Evolutionary conservation across 2,888 invertebrate species (phyloP).

Genomic region (Seladonia tumulorum): DNA sequence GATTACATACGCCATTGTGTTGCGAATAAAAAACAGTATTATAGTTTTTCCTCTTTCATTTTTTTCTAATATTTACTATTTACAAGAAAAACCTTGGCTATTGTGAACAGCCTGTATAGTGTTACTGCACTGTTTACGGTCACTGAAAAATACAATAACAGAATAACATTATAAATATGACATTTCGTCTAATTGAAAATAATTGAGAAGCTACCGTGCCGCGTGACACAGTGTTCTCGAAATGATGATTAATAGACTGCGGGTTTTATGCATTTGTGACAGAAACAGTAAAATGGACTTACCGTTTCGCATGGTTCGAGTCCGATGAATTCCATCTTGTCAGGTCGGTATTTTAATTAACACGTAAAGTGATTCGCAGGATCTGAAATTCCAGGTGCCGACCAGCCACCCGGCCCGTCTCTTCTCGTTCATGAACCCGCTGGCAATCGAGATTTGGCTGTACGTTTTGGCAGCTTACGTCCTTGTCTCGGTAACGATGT

Average conservation of each 20-base stretch:
- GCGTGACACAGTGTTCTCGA: background rate
- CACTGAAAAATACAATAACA: background rate
- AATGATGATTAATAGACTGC: background rate
- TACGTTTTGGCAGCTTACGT: slow-evolving; percentile 93
- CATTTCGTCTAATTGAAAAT: background rate
- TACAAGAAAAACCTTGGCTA: too few species aligned
- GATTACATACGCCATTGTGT: too few species aligned
- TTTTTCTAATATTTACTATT: too few species aligned
- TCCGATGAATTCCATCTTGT: background rate
- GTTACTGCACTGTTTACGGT: too few species aligned
- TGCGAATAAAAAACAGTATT: too few species aligned
- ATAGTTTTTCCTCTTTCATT: too few species aligned
- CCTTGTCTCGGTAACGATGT: slow-evolving; percentile 91
- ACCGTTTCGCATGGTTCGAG: background rate
- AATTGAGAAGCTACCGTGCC: too few species aligned
- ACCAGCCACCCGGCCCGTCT: slow-evolving; percentile 89
- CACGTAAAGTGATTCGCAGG: slow-evolving; percentile 1
- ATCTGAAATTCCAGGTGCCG: slow-evolving; percentile 86
- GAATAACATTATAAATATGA: background rate
- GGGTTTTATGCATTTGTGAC: background rate
- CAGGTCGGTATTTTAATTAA: background rate
- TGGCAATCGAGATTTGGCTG: slow-evolving; percentile 94
- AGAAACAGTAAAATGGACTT: too few species aligned
- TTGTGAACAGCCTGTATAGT: too few species aligned
- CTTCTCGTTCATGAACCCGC: slow-evolving; percentile 95